Conservation (phyloP, 2,113 vertebrate species). For the Nycticryphes semicollaris region DNA sequence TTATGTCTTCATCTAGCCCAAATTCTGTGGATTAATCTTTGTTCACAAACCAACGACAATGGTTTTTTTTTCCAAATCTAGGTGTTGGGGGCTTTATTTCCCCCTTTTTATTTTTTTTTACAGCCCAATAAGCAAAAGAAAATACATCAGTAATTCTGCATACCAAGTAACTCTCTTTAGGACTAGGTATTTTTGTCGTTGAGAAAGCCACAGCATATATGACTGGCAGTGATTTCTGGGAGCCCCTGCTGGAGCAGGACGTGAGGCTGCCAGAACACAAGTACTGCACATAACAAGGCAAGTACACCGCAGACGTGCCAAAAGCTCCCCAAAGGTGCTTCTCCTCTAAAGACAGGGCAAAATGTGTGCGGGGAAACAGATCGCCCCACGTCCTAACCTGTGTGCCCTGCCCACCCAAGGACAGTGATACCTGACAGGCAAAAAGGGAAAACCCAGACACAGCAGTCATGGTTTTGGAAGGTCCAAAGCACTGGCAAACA, state of each 20-base stretch:
- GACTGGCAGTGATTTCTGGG: conserved; percentile 9
- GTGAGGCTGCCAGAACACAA: background rate
- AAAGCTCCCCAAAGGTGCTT: background rate
- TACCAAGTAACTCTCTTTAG: background rate
- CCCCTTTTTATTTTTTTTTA: background rate
- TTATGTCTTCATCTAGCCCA: background rate
- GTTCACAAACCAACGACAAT: background rate
- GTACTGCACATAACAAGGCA: background rate
- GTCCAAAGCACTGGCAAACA: background rate
- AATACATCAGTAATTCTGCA: background rate
- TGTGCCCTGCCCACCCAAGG: background rate
- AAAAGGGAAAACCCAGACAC: background rate
- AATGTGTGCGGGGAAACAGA: background rate
- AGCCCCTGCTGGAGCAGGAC: background rate
- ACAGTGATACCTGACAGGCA: background rate
- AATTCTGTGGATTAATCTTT: background rate
- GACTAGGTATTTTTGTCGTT: background rate
- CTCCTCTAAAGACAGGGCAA: background rate
- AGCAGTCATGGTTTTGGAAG: background rate
- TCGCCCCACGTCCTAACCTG: background rate
- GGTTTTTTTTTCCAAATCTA: background rate
- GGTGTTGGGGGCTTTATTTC: too few species aligned
- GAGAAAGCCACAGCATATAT: background rate
- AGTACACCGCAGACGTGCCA: background rate
- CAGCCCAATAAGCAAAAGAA: background rate